Base-by-base conservation (phyloP, 2,113 vertebrate genomes). In the Engystomops pustulosus region DNA sequence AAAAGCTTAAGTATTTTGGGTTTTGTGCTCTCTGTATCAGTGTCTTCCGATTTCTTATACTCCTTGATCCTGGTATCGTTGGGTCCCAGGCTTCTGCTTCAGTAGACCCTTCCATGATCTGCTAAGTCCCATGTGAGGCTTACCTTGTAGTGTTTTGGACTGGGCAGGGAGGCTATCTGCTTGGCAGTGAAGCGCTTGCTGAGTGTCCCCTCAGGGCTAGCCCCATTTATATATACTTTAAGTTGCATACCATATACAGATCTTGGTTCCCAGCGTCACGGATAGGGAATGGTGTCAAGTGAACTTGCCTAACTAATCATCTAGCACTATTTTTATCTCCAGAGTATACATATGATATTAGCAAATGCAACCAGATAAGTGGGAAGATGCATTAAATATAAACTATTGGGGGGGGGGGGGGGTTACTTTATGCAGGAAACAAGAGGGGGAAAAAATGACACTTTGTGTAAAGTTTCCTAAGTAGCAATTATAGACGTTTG, bases 251-350 rank as follows among this genome's bases (percentile, higher is more conserved):
- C 86, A 84, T 86, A 88, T 89, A 89, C 86, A 91, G 89, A 90
- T 90, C 88, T 84, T 20, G 86, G 70, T 87, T 87, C 91, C 89
- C 86, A 71, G 86, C 86, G 81, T 88, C 90, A 89, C 51, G 45
- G 69, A 83, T 81, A 41, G 87, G 81, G 87, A 89, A 87, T 47
- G 47, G 88, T 89, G 85, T 90, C 88, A 88, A 78, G 86, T 87
- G 86, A 91, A 89, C 86, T 83, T 87, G 86, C 83, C 86, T 87
- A 86, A 90, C 88, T 88, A 91, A 89, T 89, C 86, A 82, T 89
- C 86, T 90, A 80, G 60, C 55, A 80, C 90, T 92, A 87, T 92
- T 92, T 93, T 92, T 91, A 87, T 88, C 90, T 89, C 77, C 32
- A 88, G 87, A 90, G 87, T 89, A 88, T 88, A 88, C 88, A 88